Evolutionary conservation across 2,888 invertebrate species (phyloP), one percentile per base, ranked within the genome.

Genomic region (Chrysomela aeneicollis): DNA sequence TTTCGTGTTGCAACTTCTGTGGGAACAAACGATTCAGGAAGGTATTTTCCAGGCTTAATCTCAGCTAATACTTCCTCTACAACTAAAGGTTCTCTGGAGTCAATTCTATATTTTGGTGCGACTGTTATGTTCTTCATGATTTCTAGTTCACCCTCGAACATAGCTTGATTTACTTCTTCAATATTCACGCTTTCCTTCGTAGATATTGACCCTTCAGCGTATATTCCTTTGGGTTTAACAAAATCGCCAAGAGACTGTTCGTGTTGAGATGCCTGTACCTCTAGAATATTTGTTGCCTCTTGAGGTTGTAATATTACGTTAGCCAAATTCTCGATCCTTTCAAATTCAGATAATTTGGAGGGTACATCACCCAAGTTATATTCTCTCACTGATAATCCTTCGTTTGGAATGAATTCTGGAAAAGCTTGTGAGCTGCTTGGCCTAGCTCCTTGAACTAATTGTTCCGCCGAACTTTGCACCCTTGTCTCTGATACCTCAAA

Each of bases 11-110:
- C 93, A 9, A 87, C 85, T 86, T 93, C 92, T 1, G 92, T 92
- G 0, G 92, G 90, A 1, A 92, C 92, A 76, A 92, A 90, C 55
- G 91, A 81, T 81, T 92, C 91, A 2, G 92, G 92, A 77, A 91
- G 88, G 77, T 91, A 92, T 82, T 92, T 92, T 12, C 89, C 90
- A 8, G 92, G 90, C 78, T 90, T 91, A 64, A 89, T 88, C 82
- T 90, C 89, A 1, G 89, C 83, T 72, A 88, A 85, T 22, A 89
- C 87, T 84, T 92, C 90, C 61, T 88, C 89, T 4, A 92, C 84
- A 73, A 88, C 84, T 61, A 92, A 57, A 10, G 90, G 85, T 81
- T 92, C 91, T 35, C 85, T 82, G 50, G 89, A 81, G 70, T 87
- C 86, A 54, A 92, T 85, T 67, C 88, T 88, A 9, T 89, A 78